phyloP scores from a whole-genome alignment of 1,140 invertebrate genomes.

The Drosophila dunni region DNA sequence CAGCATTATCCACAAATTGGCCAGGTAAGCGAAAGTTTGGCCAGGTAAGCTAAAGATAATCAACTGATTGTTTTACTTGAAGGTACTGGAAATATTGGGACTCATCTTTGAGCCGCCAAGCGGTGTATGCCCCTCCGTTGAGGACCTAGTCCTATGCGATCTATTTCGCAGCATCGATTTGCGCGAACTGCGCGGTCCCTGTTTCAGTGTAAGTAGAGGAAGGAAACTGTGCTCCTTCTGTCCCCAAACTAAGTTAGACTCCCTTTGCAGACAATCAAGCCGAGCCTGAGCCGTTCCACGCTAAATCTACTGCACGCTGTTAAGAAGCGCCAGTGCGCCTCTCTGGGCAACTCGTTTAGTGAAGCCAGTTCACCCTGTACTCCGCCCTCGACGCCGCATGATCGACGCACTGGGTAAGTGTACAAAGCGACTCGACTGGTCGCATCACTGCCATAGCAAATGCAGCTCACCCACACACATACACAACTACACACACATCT shows the following conservation, averaged over 20 bases:
- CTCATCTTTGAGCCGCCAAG: constrained; percentile 91
- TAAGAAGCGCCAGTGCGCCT: constrained; percentile 83
- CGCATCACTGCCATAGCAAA: constrained; percentile 22
- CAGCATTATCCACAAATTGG: constrained; percentile 90
- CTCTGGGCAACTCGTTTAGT: constrained; percentile 80
- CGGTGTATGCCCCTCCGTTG: constrained; percentile 88
- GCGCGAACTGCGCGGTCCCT: constrained; percentile 90
- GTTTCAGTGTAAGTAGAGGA: constrained; percentile 85
- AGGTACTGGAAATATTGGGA: constrained; percentile 92
- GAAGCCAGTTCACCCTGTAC: constrained; percentile 84
- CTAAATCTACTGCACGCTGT: constrained; percentile 82
- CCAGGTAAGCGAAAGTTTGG: constrained; percentile 84
- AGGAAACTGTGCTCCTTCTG: too few relatives aligned
- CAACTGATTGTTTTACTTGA: neutral
- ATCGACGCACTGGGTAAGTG: constrained; percentile 81
- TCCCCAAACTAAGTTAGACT: neutral
- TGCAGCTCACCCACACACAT: constrained; percentile 30
- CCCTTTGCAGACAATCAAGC: constrained; percentile 81
- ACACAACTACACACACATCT: constrained; percentile 4
- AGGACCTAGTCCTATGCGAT: constrained; percentile 92
- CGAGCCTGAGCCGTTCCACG: constrained; percentile 82
- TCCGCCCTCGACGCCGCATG: constrained; percentile 83
- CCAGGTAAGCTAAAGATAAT: constrained; percentile 46
- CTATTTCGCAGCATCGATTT: constrained; percentile 95
- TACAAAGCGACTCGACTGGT: neutral